A percentile compares a stretch with the other conserved stretches of the same genome.
These are phyloP conservation scores for Drosophila melanosoma DNA, from an alignment of 2,888 invertebrate species.

Conservation along the genomic window DNA sequence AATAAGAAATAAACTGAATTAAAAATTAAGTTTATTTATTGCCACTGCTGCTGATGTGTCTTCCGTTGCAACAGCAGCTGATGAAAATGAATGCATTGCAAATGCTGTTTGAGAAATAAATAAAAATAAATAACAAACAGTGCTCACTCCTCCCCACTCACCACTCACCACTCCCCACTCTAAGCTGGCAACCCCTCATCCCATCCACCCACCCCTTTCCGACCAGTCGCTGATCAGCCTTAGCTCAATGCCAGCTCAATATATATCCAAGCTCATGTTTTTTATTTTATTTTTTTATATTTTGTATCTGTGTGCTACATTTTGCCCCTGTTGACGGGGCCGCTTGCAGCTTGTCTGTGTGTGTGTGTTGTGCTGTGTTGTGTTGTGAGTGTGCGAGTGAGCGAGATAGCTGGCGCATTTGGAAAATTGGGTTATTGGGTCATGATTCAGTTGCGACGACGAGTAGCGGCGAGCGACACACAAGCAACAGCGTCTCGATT, in stretches of 20 bases:
- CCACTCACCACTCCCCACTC: constrained; percentile 21
- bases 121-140: constrained; percentile 6
- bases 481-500: constrained; percentile 75
- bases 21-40: constrained; percentile 68
- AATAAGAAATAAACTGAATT: constrained; percentile 34
- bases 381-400: constrained; percentile 36
- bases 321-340: constrained; percentile 60
- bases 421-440: constrained; percentile 82
- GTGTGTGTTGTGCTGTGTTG: constrained; percentile 48
- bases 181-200: background rate
- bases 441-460: constrained; percentile 80
- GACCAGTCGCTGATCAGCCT: constrained; percentile 47
- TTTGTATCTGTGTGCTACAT: constrained; percentile 65
- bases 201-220: background rate
- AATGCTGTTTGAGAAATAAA: constrained; percentile 42
- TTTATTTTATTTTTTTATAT: constrained; percentile 1
- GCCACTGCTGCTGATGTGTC: constrained; percentile 49
- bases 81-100: constrained; percentile 67
- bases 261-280: constrained; percentile 61
- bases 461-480: constrained; percentile 66
- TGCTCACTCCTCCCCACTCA: constrained; percentile 21
- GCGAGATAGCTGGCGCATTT: constrained; percentile 54
- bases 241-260: constrained; percentile 69
- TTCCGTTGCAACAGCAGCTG: constrained; percentile 68
- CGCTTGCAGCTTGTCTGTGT: constrained; percentile 70